Conservation (phyloP, 2,113 vertebrate genomes). For the Hiodon alosoides region DNA sequence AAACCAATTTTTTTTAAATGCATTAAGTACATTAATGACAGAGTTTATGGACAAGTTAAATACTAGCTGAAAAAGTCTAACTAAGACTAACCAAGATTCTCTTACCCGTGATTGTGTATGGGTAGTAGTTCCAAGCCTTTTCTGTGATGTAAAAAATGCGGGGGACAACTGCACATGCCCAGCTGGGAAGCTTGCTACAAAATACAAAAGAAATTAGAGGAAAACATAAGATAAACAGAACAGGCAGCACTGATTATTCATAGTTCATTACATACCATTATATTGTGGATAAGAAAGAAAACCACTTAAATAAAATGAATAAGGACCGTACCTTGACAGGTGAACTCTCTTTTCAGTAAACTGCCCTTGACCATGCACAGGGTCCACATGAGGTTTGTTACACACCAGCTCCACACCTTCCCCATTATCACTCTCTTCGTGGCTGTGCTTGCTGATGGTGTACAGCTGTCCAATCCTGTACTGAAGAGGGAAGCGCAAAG, state of each 20-base stretch:
- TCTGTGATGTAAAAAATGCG: slow-evolving; percentile 68
- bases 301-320: neutral
- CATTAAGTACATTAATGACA: too few species aligned
- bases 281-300: neutral
- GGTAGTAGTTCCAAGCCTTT: slow-evolving; percentile 70
- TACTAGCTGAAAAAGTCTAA: too few species aligned
- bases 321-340: slow-evolving; percentile 58
- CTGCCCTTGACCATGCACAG: slow-evolving; percentile 53
- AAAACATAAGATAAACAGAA: neutral
- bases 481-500: slow-evolving; percentile 35
- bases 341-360: slow-evolving; percentile 66
- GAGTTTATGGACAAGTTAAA: too few species aligned
- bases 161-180: slow-evolving; percentile 61
- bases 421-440: slow-evolving; percentile 65
- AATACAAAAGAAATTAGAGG: slow-evolving; percentile 5
- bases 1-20: neutral
- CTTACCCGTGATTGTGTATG: slow-evolving; percentile 67
- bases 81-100: too few species aligned
- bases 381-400: slow-evolving; percentile 62
- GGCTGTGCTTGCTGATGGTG: slow-evolving; percentile 70
- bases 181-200: slow-evolving; percentile 61
- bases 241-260: too few species aligned
- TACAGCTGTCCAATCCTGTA: slow-evolving; percentile 67
- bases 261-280: too few species aligned
- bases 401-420: slow-evolving; percentile 64